These are phyloP conservation scores for Microcebus jonahi DNA, from an alignment of 2,113 vertebrate species.

Conservation along the genomic window DNA sequence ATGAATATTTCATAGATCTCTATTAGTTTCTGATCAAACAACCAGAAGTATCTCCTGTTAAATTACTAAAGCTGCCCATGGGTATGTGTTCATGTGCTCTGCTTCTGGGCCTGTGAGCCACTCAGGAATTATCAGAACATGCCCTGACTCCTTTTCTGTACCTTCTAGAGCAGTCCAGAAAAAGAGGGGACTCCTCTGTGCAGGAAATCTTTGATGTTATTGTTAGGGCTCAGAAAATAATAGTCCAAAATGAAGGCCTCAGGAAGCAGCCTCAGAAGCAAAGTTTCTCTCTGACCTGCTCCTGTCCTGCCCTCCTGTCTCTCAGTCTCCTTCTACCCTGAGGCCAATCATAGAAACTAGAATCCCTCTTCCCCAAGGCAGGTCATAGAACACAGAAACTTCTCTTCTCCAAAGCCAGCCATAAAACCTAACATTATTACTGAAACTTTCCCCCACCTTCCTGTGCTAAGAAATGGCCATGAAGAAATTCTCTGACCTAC, in stretches of 20 bases:
- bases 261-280: background rate
- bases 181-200: background rate
- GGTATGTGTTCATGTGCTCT: background rate
- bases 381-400: background rate
- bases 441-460: background rate
- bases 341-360: background rate
- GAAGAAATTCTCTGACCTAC: background rate
- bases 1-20: constrained; percentile 40
- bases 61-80: constrained; percentile 15
- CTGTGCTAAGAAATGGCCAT: background rate
- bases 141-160: background rate
- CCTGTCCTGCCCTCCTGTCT: background rate
- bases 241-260: background rate
- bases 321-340: background rate
- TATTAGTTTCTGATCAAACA: constrained; percentile 31
- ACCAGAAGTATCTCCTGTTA: constrained; percentile 22
- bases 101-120: background rate
- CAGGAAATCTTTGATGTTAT: background rate
- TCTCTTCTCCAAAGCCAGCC: background rate
- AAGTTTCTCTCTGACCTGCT: background rate
- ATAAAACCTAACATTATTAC: background rate
- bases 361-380: background rate
- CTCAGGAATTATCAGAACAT: background rate
- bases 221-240: background rate
- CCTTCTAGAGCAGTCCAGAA: background rate